Evolutionary conservation across 1,140 invertebrate genomes (phyloP).

Genomic region (Pogonomyrmex californicus): DNA sequence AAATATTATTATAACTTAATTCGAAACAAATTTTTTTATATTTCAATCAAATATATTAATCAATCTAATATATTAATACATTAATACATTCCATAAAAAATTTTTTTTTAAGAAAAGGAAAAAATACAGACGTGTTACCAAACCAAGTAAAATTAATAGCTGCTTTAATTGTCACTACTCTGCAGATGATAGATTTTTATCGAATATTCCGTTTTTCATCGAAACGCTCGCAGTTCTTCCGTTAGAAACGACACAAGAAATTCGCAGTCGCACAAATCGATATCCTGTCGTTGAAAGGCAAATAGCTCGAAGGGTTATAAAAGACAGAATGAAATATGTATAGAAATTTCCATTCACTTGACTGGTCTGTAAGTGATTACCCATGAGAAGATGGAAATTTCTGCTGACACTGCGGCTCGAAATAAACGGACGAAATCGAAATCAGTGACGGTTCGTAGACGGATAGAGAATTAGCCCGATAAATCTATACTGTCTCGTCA

Average conservation of each 20-base stretch:
- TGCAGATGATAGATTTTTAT: conserved; percentile 6
- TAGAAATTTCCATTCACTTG: conserved; percentile 56
- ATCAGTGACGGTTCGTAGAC: conserved; percentile 36
- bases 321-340: conserved; percentile 61
- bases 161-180: background rate
- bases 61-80: too few species aligned
- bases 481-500: conserved; percentile 46
- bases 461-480: conserved; percentile 48
- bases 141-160: conserved; percentile 14
- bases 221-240: background rate
- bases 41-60: background rate
- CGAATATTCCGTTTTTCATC: conserved; percentile 5
- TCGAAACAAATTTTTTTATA: too few species aligned
- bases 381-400: conserved; percentile 53
- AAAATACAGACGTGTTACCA: background rate
- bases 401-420: conserved; percentile 20
- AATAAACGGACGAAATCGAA: conserved; percentile 38
- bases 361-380: conserved; percentile 43
- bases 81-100: too few species aligned
- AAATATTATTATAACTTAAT: background rate
- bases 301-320: conserved; percentile 51
- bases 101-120: background rate
- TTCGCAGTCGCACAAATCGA: conserved; percentile 33
- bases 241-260: conserved; percentile 37
- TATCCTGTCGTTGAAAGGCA: conserved; percentile 47